Evolutionary conservation across 2,113 vertebrate genomes (phyloP), one percentile per base, ranked within the genome.

Genomic region (Elephantulus edwardii): DNA sequence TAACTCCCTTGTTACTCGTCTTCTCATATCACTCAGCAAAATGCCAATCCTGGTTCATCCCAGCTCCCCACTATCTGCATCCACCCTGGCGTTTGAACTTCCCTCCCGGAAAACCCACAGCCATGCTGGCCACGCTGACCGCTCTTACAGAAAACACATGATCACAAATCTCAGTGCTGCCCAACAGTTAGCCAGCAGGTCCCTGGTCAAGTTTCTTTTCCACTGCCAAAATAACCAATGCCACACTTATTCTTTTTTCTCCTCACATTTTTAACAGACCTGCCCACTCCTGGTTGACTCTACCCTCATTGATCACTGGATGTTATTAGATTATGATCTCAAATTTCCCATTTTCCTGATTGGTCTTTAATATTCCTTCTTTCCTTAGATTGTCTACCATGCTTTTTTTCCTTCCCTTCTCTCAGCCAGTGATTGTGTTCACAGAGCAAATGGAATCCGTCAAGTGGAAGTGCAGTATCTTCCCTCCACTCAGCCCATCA

Each of bases 61-160:
- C 72, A 56, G 6, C 16, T 46, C 11, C 38, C 83, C 12, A 13
- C 30, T 85, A 60, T 56, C 56, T 38, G 1, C 33, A 7, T 42
- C 40, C 66, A 50, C 42, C 14, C 9, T 22, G 48, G 28, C 42
- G 58, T 30, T 42, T 64, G 35, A 3, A 0, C 20, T 7, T 38
- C 50, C 35, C 54, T 83, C 26, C 28, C 68, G 62, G 56, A 66
- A 82, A 86, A 62, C 0, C 2, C 4, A 38, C 5, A 75, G 2
- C 33, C 6, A 22, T 0, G 0, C 2, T 44, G 38, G 30, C 7
- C 38, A 44, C 22, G 14, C 1, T 3, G 42, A 42, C 35, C 44
- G 8, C 42, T 81, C 14, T 83, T 72, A 40, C 42, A 42, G 14
- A 26, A 46, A 60, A 20, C 35, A 24, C 38, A n/a, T 74, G 10